Evolutionary conservation across 2,113 vertebrate species (phyloP).

Genomic region (Neotoma lepida): DNA sequence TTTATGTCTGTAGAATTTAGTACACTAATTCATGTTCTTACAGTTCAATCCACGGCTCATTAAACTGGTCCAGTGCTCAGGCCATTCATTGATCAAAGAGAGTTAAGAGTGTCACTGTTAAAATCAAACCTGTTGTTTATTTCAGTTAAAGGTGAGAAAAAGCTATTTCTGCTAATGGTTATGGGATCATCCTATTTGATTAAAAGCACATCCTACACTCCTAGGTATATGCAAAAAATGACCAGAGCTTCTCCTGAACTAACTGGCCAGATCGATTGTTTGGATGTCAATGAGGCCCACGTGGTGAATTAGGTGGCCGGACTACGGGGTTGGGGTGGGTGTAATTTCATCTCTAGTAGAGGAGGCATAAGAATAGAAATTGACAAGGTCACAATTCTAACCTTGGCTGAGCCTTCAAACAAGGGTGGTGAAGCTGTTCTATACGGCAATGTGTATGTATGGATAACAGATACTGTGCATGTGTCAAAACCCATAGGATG

Average conservation of each 20-base stretch:
- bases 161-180: constrained; percentile 8
- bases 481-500: constrained; percentile 30
- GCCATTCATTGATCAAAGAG: constrained; percentile 29
- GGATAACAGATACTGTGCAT: not conserved
- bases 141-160: constrained; percentile 51
- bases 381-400: not conserved
- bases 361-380: not conserved
- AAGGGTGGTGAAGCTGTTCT: constrained; percentile 23
- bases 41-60: constrained; percentile 39
- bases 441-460: not conserved
- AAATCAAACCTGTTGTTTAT: constrained; percentile 17
- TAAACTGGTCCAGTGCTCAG: constrained; percentile 48
- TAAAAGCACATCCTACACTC: constrained; percentile 19
- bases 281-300: not conserved
- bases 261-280: constrained; percentile 24
- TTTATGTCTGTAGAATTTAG: constrained; percentile 36
- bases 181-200: constrained; percentile 7
- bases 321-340: not conserved
- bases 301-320: not conserved
- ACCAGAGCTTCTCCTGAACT: constrained; percentile 14
- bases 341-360: not conserved
- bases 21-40: constrained; percentile 47
- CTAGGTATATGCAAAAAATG: not conserved
- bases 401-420: not conserved
- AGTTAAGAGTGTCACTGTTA: constrained; percentile 6